Conservation (phyloP, 2,888 invertebrate species). For the Rapana venosa region DNA sequence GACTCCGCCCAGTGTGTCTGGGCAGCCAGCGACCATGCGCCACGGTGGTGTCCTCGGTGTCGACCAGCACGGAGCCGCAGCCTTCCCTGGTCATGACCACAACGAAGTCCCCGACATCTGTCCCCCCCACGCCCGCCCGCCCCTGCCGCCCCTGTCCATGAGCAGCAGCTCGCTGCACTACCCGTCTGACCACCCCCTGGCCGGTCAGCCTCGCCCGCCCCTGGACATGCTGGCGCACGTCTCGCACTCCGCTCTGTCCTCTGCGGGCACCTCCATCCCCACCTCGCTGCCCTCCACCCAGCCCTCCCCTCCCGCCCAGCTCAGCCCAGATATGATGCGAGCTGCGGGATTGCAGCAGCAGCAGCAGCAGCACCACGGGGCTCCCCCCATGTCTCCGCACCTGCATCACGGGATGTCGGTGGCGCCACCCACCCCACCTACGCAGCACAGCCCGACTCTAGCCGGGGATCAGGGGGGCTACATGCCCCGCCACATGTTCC, state of each 20-base stretch:
- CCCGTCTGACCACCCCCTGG: constrained; percentile 39
- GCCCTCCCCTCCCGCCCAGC: not conserved
- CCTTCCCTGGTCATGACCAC: not conserved
- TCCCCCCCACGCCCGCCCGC: constrained; percentile 27
- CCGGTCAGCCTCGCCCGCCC: constrained; percentile 48
- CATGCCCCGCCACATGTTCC: constrained; percentile 47
- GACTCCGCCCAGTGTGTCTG: not conserved
- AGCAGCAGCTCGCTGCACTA: constrained; percentile 35
- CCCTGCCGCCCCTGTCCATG: constrained; percentile 39
- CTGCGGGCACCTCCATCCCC: constrained; percentile 51
- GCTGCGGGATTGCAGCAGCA: not conserved
- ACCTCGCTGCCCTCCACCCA: constrained; percentile 31
- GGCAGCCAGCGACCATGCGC: not conserved
- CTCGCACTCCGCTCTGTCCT: constrained; percentile 51
- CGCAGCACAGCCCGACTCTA: constrained; percentile 40
- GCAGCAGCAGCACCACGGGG: constrained; percentile 19
- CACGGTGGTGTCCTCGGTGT: not conserved
- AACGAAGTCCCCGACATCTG: not conserved
- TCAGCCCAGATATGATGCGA: constrained; percentile 21
- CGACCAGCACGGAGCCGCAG: not conserved
- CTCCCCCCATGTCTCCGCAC: constrained; percentile 24
- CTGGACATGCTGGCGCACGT: constrained; percentile 51
- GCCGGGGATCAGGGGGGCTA: constrained; percentile 24
- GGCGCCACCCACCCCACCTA: not conserved
- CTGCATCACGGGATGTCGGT: constrained; percentile 29